phyloP scores from a whole-genome alignment of 2,113 vertebrate genomes.

The Cebus imitator region DNA sequence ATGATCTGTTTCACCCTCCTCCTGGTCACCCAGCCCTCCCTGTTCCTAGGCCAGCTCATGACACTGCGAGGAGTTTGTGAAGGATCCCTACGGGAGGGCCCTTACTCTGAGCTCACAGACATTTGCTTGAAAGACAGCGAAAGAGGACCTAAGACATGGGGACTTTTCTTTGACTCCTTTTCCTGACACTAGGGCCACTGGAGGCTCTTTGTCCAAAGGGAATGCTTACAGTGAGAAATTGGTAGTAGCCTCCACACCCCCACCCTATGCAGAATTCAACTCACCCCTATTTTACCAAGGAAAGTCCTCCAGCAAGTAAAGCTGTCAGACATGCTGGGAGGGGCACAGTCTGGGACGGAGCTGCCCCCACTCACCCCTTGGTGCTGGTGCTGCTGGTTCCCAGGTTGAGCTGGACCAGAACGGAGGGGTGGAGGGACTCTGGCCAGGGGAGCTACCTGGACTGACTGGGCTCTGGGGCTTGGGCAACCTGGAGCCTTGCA shows the following conservation, averaged over 20 bases:
- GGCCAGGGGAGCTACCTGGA: neutral
- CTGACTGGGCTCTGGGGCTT: neutral
- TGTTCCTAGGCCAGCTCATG: neutral
- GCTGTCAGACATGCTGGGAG: neutral
- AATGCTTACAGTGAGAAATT: neutral
- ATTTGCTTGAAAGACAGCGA: neutral
- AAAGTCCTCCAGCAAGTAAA: neutral
- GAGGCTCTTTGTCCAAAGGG: neutral
- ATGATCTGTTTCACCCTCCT: neutral
- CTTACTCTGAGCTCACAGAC: neutral
- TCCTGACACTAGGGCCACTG: neutral
- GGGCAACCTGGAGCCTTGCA: neutral
- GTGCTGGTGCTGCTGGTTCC: neutral
- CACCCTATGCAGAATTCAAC: neutral
- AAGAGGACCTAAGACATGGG: neutral
- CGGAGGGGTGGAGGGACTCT: neutral
- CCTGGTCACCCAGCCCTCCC: neutral
- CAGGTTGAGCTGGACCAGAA: neutral
- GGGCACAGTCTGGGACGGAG: neutral
- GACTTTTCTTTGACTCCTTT: neutral
- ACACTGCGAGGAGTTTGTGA: neutral
- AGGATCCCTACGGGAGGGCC: neutral
- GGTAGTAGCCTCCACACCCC: neutral
- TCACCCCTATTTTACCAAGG: neutral
- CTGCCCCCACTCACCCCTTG: neutral